A percentile compares a stretch with the other conserved stretches of the same genome.
Evolutionary conservation across 1,140 invertebrate species (phyloP).

Genomic region (Belonocnema kinseyi): DNA sequence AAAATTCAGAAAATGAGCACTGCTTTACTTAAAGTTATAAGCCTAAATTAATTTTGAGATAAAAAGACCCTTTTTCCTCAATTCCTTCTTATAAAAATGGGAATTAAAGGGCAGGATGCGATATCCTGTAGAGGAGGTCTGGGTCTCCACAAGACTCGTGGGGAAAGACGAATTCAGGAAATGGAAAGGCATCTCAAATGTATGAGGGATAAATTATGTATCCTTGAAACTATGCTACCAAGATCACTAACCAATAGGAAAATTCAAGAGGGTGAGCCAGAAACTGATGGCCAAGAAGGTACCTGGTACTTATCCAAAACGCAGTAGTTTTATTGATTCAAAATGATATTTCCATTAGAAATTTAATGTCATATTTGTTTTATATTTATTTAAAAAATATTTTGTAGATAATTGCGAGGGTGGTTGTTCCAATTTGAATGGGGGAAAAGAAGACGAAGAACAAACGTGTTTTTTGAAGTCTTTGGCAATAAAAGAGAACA

Average conservation of each 20-base stretch:
- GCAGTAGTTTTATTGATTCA: not conserved
- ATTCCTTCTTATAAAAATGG: not conserved
- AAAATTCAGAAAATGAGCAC: not conserved
- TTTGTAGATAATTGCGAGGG: not conserved
- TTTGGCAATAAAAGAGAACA: conserved; percentile 36
- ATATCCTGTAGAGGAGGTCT: conserved; percentile 8
- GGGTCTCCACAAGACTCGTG: not conserved
- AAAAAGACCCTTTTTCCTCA: too few species aligned
- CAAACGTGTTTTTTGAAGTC: not conserved
- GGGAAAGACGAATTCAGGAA: not conserved
- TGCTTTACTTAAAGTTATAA: too few species aligned
- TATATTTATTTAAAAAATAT: not conserved
- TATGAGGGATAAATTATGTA: conserved; percentile 26
- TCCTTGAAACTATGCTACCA: conserved; percentile 36
- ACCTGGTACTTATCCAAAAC: conserved; percentile 15
- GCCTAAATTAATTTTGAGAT: too few species aligned
- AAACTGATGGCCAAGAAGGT: not conserved
- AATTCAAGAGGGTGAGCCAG: not conserved
- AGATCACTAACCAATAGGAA: not conserved
- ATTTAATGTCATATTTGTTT: not conserved
- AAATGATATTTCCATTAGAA: not conserved
- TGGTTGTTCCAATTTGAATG: not conserved
- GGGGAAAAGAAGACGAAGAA: not conserved
- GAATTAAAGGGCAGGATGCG: not conserved
- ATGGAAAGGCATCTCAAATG: conserved; percentile 35